Percentiles rank a stretch among this genome's conserved stretches.
Evolutionary conservation across 1,140 invertebrate genomes (phyloP).

Genomic region (Drosophila sp.): DNA sequence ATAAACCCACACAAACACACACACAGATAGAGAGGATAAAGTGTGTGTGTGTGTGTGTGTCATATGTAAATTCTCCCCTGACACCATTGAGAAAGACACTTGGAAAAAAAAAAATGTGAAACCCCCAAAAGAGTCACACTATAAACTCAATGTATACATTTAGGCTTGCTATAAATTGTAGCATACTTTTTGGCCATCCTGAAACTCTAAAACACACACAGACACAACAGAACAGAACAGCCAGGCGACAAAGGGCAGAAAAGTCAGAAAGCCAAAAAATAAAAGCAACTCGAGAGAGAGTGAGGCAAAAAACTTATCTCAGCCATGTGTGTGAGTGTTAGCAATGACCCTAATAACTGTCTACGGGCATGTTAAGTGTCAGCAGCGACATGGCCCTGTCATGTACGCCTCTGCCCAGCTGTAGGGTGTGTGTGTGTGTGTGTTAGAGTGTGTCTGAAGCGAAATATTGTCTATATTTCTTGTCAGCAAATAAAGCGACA

Average conservation of each 20-base stretch:
- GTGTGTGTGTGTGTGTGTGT: slow-evolving; percentile 56
- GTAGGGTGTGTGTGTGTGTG: slow-evolving; percentile 23
- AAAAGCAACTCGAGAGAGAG: slow-evolving; percentile 2
- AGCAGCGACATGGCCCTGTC: slow-evolving; percentile 75
- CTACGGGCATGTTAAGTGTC: slow-evolving; percentile 80
- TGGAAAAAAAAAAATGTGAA: slow-evolving; percentile 43
- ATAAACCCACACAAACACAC: slow-evolving; percentile 53
- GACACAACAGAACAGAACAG: background rate
- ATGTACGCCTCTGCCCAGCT: slow-evolving; percentile 51
- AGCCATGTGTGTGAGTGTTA: slow-evolving; percentile 26
- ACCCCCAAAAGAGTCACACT: slow-evolving; percentile 52
- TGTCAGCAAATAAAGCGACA: slow-evolving; percentile 77
- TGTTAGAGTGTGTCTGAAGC: slow-evolving; percentile 26
- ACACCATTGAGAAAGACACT: slow-evolving; percentile 78
- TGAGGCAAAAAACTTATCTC: slow-evolving; percentile 38
- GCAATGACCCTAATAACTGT: slow-evolving; percentile 78
- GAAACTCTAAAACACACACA: slow-evolving; percentile 65
- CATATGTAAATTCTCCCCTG: slow-evolving; percentile 80
- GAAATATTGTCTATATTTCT: slow-evolving; percentile 80
- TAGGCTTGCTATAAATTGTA: slow-evolving; percentile 76
- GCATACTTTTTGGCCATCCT: slow-evolving; percentile 60
- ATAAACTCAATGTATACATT: slow-evolving; percentile 77
- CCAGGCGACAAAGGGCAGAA: slow-evolving; percentile 9
- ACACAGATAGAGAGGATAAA: slow-evolving; percentile 9
- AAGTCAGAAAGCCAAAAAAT: slow-evolving; percentile 14